phyloP scores from a whole-genome alignment of 2,797 vertebrate species.

The Harpagifer antarcticus region DNA sequence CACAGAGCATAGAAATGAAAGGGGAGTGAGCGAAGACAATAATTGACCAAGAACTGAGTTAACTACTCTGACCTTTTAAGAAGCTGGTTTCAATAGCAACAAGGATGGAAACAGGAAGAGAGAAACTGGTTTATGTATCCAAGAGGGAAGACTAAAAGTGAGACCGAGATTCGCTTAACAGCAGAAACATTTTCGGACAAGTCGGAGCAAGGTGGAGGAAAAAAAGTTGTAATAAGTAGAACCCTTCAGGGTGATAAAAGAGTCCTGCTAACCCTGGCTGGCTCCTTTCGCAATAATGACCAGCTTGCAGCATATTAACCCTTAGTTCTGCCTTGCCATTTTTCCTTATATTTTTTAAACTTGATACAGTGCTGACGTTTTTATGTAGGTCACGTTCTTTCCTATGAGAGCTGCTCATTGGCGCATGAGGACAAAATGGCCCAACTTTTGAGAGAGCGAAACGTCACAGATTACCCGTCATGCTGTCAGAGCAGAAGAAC shows the following conservation, averaged over 20 bases:
- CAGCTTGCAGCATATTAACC: too few species aligned
- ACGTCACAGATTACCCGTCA: too few species aligned
- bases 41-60: conserved; percentile 21
- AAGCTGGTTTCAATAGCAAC: conserved; percentile 34
- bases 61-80: conserved; percentile 44
- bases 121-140: conserved; percentile 36
- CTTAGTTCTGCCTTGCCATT: too few species aligned
- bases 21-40: conserved; percentile 16
- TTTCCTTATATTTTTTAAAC: too few species aligned
- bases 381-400: too few species aligned
- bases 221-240: conserved; percentile 16
- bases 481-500: too few species aligned
- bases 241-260: background rate
- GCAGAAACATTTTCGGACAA: conserved; percentile 33
- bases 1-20: background rate
- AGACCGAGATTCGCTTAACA: conserved; percentile 15
- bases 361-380: too few species aligned
- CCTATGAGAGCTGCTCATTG: too few species aligned
- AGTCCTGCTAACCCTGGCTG: too few species aligned
- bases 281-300: too few species aligned
- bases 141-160: conserved; percentile 8
- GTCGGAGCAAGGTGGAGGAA: conserved; percentile 6
- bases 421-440: too few species aligned
- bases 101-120: conserved; percentile 66
- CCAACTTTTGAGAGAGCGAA: too few species aligned